Base-by-base conservation (phyloP, 2,797 vertebrate genomes). In the Vultur gryphus region DNA sequence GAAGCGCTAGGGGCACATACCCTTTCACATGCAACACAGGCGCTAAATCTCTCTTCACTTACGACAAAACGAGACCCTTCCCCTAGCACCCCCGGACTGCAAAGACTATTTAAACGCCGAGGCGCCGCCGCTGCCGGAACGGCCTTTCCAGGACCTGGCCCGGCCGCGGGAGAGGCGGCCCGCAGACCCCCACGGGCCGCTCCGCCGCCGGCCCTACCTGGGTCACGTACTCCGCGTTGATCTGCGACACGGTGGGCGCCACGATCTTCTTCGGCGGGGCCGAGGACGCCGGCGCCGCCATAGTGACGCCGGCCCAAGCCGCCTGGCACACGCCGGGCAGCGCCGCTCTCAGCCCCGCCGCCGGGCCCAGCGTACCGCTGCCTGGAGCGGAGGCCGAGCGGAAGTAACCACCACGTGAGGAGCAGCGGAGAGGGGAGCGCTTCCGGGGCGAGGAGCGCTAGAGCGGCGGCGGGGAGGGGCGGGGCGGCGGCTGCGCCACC, bases 211-310 rank as follows among this genome's bases (percentile, higher is more conserved):
- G 58, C 62, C 95, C 57, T 97, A 99, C 99, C 99, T 99, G 99
- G 18, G 99, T 99, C 70, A 99, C 99, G 97, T 99, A 99, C 98
- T 99, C 99, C 4, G 99, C 99, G 87, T 99, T 99, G 67, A 99
- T 99, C 98, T 99, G 99, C 15, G 99, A 98, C 93, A 99, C 99
- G 26, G 99, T 99, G 4, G 99, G 99, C 25, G 99, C 99, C 59
- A 99, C 98, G 54, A 98, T 98, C 94, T 99, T 99, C 95, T 99
- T 99, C 61, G 97, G 97, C 57, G 97, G 97, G 18, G 94, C 95
- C 13, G 97, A 85, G 46, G 97, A 7, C 88, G 77, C 28, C 33
- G 62, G 8, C 19, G 88, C 41, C 61, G 87, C 92, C 92, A 78
- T 94, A 23, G 26, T 3, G 19, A 29, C 3, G 4, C 23, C 16